Evolutionary conservation across 2,113 vertebrate species (phyloP).

Genomic region (Lontra canadensis): DNA sequence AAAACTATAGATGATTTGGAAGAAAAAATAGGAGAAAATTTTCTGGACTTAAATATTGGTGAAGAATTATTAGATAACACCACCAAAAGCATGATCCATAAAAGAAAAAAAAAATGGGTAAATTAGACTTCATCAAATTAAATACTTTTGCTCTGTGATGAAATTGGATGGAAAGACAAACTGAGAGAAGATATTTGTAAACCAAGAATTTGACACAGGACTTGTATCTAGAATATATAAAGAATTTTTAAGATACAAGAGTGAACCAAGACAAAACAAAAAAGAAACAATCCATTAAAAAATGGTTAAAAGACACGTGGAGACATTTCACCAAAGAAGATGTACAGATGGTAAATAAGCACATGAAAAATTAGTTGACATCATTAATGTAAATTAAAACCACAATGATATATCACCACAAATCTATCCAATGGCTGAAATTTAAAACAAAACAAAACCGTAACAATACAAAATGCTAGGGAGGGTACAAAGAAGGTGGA

Average conservation of each 20-base stretch:
- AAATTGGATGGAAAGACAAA: constrained; percentile 58
- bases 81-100: neutral
- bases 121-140: constrained; percentile 40
- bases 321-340: constrained; percentile 61
- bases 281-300: constrained; percentile 57
- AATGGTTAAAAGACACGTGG: constrained; percentile 45
- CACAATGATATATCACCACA: constrained; percentile 41
- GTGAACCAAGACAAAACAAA: constrained; percentile 56
- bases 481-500: neutral
- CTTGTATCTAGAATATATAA: constrained; percentile 51
- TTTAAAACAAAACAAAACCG: neutral
- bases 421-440: constrained; percentile 33
- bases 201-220: constrained; percentile 6
- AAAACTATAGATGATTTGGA: constrained; percentile 21
- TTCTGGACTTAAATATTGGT: neutral
- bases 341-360: constrained; percentile 69
- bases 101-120: constrained; percentile 8
- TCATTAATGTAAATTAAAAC: constrained; percentile 67
- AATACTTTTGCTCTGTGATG: constrained; percentile 12
- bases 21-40: neutral
- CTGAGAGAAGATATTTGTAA: constrained; percentile 51
- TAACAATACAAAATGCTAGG: constrained; percentile 37
- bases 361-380: constrained; percentile 67
- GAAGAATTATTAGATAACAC: constrained; percentile 33
- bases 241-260: constrained; percentile 53